Conservation (phyloP, 2,113 vertebrate species). For the Protobothrops mucrosquamatus region DNA sequence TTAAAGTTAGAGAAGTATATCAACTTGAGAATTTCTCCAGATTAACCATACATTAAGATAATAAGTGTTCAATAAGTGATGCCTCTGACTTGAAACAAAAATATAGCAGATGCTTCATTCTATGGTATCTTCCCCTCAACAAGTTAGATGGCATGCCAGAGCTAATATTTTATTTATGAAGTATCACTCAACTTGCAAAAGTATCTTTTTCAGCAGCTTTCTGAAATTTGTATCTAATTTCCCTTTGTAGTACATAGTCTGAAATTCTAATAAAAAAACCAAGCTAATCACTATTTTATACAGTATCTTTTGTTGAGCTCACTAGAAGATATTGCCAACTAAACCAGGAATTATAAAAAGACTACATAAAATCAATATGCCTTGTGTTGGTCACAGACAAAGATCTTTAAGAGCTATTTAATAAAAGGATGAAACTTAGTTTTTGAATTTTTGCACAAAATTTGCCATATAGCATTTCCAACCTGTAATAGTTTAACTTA, state of each 20-base stretch:
- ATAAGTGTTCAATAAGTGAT: background rate
- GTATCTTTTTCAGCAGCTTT: background rate
- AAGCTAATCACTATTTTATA: background rate
- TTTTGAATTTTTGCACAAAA: background rate
- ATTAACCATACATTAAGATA: background rate
- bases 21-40: background rate
- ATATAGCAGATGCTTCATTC: background rate
- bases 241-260: background rate
- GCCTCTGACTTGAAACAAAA: background rate
- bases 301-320: background rate
- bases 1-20: background rate
- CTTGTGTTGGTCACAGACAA: background rate
- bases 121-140: background rate
- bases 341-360: background rate
- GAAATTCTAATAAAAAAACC: background rate
- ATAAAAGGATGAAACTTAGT: background rate
- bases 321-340: background rate
- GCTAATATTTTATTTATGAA: background rate
- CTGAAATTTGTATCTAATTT: background rate
- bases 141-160: background rate
- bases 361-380: background rate
- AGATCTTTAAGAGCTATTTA: background rate
- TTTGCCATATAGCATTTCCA: background rate
- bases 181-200: background rate
- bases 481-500: constrained; percentile 18